Conservation (phyloP, 1,140 invertebrate genomes). For the Hyles vespertilio region DNA sequence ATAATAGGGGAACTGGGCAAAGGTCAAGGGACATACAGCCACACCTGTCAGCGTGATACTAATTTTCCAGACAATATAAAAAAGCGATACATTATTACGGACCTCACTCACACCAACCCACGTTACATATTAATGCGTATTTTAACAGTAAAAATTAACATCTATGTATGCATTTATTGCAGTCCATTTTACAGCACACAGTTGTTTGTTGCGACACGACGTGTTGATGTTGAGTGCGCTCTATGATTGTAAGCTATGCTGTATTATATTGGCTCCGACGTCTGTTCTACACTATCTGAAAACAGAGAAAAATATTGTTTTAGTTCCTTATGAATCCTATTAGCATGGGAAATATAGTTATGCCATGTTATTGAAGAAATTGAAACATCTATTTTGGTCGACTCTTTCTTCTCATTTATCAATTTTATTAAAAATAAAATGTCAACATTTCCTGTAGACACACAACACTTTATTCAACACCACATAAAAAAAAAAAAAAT, state of each 20-base stretch:
- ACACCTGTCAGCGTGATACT: constrained; percentile 26
- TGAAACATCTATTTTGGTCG: too few species aligned
- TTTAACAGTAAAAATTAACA: constrained; percentile 56
- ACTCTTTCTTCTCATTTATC: too few species aligned
- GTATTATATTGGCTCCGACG: constrained; percentile 47
- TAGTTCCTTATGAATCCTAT: too few species aligned
- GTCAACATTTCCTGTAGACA: too few species aligned
- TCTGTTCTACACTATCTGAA: constrained; percentile 46
- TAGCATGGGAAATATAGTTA: too few species aligned
- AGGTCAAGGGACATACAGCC: constrained; percentile 5
- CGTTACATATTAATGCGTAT: constrained; percentile 54
- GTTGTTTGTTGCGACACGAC: constrained; percentile 18
- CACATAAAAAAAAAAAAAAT: too few species aligned
- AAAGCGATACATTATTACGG: constrained; percentile 54
- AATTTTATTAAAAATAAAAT: too few species aligned
- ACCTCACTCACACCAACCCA: constrained; percentile 58
- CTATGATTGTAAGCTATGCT: constrained; percentile 45
- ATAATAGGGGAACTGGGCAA: constrained; percentile 21
- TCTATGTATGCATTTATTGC: constrained; percentile 54
- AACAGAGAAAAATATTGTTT: constrained; percentile 13
- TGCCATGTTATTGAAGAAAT: too few species aligned
- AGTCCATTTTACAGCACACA: constrained; percentile 51
- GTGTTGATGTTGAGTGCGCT: constrained; percentile 38
- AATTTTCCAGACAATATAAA: constrained; percentile 48
- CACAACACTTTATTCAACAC: too few species aligned